phyloP scores from a whole-genome alignment of 1,140 invertebrate species.

The Drosophila chauvacae region DNA sequence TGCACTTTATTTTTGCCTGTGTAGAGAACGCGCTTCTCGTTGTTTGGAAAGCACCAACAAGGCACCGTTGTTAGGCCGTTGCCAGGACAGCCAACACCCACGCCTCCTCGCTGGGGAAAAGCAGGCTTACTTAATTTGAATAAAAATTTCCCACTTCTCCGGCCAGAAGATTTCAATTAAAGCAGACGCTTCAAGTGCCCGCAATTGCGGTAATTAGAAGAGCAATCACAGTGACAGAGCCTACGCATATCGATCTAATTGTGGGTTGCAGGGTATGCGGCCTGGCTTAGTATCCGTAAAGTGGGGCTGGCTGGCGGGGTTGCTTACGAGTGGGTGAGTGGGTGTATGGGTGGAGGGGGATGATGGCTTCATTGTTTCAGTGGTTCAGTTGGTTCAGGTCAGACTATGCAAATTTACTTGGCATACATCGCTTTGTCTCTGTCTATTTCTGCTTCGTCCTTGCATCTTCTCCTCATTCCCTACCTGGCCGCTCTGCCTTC shows the following conservation, averaged over 20 bases:
- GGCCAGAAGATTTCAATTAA: constrained; percentile 59
- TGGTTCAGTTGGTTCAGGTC: constrained; percentile 40
- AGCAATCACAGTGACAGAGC: constrained; percentile 51
- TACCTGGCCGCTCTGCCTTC: neutral
- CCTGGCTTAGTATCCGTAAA: constrained; percentile 22
- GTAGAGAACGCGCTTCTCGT: constrained; percentile 12
- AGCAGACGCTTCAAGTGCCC: constrained; percentile 49
- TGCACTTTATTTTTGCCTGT: neutral
- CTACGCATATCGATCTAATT: constrained; percentile 62
- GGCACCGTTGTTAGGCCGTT: constrained; percentile 70
- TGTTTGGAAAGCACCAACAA: constrained; percentile 72
- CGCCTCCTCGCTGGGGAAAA: neutral
- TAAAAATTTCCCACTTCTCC: constrained; percentile 35
- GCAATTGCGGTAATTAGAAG: constrained; percentile 68
- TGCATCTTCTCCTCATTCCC: neutral
- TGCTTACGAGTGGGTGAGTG: constrained; percentile 1
- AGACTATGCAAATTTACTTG: constrained; percentile 61
- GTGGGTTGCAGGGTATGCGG: neutral
- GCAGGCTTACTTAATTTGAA: constrained; percentile 35
- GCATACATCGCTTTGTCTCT: constrained; percentile 47
- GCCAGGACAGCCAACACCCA: constrained; percentile 51
- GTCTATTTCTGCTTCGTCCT: constrained; percentile 11
- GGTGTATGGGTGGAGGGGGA: constrained; percentile 3
- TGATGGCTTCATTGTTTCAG: constrained; percentile 41
- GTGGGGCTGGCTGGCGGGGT: neutral